Conservation (phyloP, 2,888 invertebrate species). For the Exocentrus adspersus region DNA sequence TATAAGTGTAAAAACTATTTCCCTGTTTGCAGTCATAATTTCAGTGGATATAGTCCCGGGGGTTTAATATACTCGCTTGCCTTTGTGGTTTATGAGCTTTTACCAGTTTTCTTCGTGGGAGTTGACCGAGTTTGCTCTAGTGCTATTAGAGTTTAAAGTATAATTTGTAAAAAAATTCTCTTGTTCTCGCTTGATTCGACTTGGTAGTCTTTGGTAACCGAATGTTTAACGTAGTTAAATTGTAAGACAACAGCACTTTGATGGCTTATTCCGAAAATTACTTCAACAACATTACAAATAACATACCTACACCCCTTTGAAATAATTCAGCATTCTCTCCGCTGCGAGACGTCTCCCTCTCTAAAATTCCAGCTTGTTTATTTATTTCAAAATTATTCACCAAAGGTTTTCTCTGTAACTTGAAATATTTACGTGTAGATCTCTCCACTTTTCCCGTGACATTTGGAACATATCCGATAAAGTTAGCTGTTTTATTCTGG, state of each 20-base stretch:
- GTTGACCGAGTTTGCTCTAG: neutral
- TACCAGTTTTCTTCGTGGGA: neutral
- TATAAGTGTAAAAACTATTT: neutral
- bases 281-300: neutral
- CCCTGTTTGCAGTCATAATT: neutral
- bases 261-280: neutral
- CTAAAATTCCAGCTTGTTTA: constrained; percentile 1
- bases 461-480: constrained; percentile 32
- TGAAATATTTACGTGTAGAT: constrained; percentile 33
- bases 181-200: no score
- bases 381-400: constrained; percentile 25
- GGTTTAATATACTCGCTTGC: neutral
- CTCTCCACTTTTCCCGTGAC: constrained; percentile 29
- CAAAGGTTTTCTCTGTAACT: constrained; percentile 18
- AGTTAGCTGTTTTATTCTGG: constrained; percentile 25
- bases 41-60: neutral
- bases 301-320: neutral
- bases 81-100: neutral
- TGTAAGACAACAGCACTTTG: no score
- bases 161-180: no score
- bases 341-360: neutral
- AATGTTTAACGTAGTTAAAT: no score
- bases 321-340: neutral
- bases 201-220: no score
- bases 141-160: no score